phyloP scores from a whole-genome alignment of 1,140 invertebrate genomes.

The Pogonus chalceus region DNA sequence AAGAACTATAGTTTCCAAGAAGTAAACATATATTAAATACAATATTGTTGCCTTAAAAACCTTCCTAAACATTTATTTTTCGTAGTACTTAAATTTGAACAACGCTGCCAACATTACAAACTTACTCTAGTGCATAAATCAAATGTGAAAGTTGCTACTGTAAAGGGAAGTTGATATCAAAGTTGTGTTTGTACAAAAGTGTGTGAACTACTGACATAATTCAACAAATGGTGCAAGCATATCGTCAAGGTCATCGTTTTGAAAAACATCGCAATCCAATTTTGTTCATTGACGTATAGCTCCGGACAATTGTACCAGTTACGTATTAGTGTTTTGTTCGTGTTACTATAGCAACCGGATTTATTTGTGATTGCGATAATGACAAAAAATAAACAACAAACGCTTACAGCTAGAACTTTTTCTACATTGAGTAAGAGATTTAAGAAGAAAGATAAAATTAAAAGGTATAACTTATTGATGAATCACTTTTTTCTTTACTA shows the following conservation, averaged over 20 bases:
- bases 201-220: neutral
- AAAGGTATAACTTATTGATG: slow-evolving; percentile 41
- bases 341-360: neutral
- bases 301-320: neutral
- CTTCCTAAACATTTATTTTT: too few relatives aligned
- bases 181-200: too few relatives aligned
- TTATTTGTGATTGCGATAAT: slow-evolving; percentile 23
- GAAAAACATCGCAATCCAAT: neutral
- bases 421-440: slow-evolving; percentile 43
- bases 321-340: neutral
- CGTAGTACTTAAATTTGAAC: too few relatives aligned
- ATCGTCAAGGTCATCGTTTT: neutral
- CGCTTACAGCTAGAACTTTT: slow-evolving; percentile 41
- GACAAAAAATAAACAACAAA: slow-evolving; percentile 46
- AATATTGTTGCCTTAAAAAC: too few relatives aligned
- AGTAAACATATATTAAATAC: too few relatives aligned
- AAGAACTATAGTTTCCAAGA: too few relatives aligned
- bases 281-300: neutral
- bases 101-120: too few relatives aligned
- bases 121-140: too few relatives aligned
- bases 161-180: too few relatives aligned
- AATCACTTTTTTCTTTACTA: too few relatives aligned
- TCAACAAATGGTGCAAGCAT: neutral
- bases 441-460: slow-evolving; percentile 44
- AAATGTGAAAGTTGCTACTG: neutral